A percentile compares a stretch with the other conserved stretches of the same genome.
Evolutionary conservation across 2,888 invertebrate genomes (phyloP).

Genomic region (Volucella inanis): DNA sequence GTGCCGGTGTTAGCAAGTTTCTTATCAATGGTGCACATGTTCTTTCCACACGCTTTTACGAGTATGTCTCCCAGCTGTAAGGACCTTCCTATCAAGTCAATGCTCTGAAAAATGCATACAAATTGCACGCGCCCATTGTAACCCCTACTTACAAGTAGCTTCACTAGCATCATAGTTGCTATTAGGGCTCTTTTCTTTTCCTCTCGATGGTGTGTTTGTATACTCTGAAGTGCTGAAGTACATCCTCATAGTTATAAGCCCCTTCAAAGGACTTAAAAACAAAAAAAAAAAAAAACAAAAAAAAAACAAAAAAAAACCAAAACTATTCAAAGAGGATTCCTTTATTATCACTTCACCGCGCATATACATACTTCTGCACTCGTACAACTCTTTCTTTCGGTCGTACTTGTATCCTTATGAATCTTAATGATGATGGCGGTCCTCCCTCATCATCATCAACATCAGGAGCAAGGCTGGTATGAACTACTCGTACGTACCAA

Average conservation of each 20-base stretch:
- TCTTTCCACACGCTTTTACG: conserved; percentile 19
- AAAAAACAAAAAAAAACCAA: neutral
- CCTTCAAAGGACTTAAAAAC: conserved; percentile 18
- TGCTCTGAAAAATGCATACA: conserved; percentile 63
- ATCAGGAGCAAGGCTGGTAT: neutral
- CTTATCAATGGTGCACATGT: conserved; percentile 50
- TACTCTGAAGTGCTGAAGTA: conserved; percentile 13
- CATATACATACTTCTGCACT: conserved; percentile 3
- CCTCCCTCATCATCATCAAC: conserved; percentile 26
- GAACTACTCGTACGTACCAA: too few species aligned
- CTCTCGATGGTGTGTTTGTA: conserved; percentile 34
- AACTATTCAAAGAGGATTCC: conserved; percentile 58
- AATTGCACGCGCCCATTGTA: conserved; percentile 70
- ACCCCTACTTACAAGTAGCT: conserved; percentile 59
- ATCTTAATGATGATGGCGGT: conserved; percentile 68
- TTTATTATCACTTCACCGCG: conserved; percentile 58
- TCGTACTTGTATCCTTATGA: conserved; percentile 39
- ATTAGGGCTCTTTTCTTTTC: conserved; percentile 45
- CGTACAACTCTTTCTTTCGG: conserved; percentile 21
- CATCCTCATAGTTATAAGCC: conserved; percentile 21
- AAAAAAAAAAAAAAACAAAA: neutral
- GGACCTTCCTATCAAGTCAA: conserved; percentile 56
- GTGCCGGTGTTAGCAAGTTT: conserved; percentile 43
- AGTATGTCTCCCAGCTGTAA: conserved; percentile 51
- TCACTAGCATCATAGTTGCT: conserved; percentile 58